Conservation (phyloP, 1,140 invertebrate species). For the Eueides isabella region DNA sequence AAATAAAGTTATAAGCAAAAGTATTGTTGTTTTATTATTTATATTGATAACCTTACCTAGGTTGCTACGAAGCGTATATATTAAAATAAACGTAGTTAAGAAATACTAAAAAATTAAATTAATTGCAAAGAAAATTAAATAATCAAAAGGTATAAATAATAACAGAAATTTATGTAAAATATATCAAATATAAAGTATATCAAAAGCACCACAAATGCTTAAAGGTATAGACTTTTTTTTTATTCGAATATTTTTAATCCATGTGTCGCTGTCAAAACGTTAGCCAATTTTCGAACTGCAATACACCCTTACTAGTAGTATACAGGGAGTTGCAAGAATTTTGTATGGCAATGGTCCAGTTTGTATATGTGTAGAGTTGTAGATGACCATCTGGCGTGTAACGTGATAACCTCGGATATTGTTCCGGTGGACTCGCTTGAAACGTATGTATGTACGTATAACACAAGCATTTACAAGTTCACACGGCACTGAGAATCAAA, state of each 20-base stretch:
- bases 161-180: neutral
- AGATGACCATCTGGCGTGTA: conserved; percentile 27
- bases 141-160: no score
- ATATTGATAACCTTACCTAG: no score
- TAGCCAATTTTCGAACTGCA: neutral
- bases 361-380: conserved; percentile 18
- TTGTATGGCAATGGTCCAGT: conserved; percentile 27
- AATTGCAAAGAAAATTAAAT: no score
- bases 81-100: no score
- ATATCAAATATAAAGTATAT: neutral
- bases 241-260: neutral
- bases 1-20: no score
- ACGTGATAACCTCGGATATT: conserved; percentile 27
- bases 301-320: neutral
- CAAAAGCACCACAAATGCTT: neutral
- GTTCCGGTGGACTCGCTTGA: conserved; percentile 14
- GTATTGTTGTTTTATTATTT: no score
- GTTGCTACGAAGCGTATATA: no score
- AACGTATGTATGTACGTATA: neutral
- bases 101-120: no score
- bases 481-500: neutral
- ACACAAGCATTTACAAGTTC: neutral
- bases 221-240: neutral
- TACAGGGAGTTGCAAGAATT: conserved; percentile 11
- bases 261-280: neutral